A percentile compares a stretch with the other conserved stretches of the same genome.
phyloP scores from a whole-genome alignment of 2,888 invertebrate species.

The Pseudoips prasinana region DNA sequence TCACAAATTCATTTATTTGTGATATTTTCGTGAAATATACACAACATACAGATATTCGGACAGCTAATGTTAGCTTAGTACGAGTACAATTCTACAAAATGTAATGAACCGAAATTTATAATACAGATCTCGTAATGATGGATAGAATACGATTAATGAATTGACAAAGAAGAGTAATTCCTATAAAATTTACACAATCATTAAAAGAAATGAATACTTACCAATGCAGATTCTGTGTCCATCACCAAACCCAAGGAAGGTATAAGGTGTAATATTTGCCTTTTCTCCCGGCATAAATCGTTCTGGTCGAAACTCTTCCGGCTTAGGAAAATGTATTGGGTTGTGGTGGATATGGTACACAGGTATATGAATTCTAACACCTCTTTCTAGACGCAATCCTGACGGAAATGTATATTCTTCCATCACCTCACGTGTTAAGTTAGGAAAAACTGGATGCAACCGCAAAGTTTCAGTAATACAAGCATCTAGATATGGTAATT shows the following conservation, averaged over 20 bases:
- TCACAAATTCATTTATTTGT: no score
- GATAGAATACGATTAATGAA: neutral
- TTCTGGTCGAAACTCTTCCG: constrained; percentile 38
- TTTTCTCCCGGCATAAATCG: constrained; percentile 37
- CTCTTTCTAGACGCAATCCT: constrained; percentile 38
- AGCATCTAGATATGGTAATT: constrained; percentile 39
- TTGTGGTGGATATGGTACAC: constrained; percentile 35
- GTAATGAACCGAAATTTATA: neutral
- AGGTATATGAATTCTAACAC: constrained; percentile 40
- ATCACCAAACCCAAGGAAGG: constrained; percentile 43
- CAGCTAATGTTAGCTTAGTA: no score
- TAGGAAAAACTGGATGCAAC: constrained; percentile 33
- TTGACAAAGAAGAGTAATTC: neutral
- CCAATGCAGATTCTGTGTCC: constrained; percentile 24
- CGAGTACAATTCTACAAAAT: no score
- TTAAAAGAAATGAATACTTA: constrained; percentile 3
- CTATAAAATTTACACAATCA: neutral
- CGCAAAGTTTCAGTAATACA: constrained; percentile 41
- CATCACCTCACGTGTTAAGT: constrained; percentile 33
- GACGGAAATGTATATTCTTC: constrained; percentile 37
- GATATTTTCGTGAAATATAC: no score
- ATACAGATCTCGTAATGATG: neutral
- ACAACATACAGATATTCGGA: no score
- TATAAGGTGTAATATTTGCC: constrained; percentile 33
- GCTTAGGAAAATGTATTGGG: constrained; percentile 38